Evolutionary conservation across 2,113 vertebrate species (phyloP).

Genomic region (Petromus typicus): DNA sequence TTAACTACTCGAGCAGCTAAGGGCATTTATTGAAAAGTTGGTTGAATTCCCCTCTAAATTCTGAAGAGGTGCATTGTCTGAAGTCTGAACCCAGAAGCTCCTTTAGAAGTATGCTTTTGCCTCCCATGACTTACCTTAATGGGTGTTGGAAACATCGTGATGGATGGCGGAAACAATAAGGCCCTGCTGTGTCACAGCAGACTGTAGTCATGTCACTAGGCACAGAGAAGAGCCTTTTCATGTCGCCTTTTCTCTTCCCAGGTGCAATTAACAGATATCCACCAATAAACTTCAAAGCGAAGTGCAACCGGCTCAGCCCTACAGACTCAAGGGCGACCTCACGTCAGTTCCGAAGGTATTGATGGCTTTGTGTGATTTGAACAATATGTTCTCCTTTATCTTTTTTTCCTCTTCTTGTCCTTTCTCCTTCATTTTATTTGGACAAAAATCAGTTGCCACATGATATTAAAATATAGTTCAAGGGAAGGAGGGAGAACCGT

Average conservation of each 20-base stretch:
- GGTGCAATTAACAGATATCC: constrained; percentile 82
- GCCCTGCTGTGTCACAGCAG: neutral
- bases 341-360: constrained; percentile 46
- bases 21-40: neutral
- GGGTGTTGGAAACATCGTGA: no score
- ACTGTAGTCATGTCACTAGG: neutral
- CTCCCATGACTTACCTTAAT: neutral
- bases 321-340: neutral
- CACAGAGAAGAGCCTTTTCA: neutral
- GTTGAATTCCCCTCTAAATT: neutral
- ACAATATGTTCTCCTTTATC: neutral
- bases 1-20: neutral
- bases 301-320: constrained; percentile 58
- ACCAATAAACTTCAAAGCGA: constrained; percentile 69
- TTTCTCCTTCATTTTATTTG: neutral
- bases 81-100: neutral
- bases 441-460: neutral
- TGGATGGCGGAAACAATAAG: neutral
- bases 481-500: neutral
- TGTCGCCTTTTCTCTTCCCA: constrained; percentile 64
- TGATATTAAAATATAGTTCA: neutral
- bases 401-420: neutral
- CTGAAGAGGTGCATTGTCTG: neutral
- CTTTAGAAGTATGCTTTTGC: neutral
- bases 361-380: neutral